phyloP scores from a whole-genome alignment of 1,140 invertebrate genomes.

The Lethocerus indicus region DNA sequence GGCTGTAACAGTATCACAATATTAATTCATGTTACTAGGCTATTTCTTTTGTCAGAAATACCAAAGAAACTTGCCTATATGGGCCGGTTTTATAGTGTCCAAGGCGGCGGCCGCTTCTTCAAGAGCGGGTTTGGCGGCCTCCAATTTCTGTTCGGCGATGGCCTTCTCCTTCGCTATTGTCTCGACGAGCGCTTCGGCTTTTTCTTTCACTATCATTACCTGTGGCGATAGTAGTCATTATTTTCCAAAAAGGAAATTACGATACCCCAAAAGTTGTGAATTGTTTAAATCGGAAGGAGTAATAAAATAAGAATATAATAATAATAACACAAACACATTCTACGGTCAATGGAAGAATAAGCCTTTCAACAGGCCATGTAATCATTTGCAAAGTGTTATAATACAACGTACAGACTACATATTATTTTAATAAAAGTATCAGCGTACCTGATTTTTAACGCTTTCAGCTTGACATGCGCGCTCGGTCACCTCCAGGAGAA shows the following conservation, averaged over 20 bases:
- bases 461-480: slow-evolving; percentile 86
- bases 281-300: neutral
- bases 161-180: slow-evolving; percentile 84
- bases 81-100: slow-evolving; percentile 92
- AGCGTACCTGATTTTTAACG: slow-evolving; percentile 67
- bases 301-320: neutral
- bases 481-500: slow-evolving; percentile 73
- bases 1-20: slow-evolving; percentile 30
- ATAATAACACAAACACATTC: slow-evolving; percentile 40
- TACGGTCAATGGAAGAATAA: too few species aligned
- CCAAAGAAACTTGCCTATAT: slow-evolving; percentile 45
- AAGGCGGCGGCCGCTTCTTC: slow-evolving; percentile 89
- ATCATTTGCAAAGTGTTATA: too few species aligned
- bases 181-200: slow-evolving; percentile 78
- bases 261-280: neutral
- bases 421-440: too few species aligned
- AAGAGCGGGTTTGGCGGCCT: slow-evolving; percentile 77
- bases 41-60: neutral
- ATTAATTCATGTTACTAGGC: neutral
- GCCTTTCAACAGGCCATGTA: too few species aligned
- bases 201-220: slow-evolving; percentile 70
- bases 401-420: too few species aligned
- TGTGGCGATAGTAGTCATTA: neutral
- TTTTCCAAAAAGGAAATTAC: neutral
- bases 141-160: slow-evolving; percentile 76